Percentiles rank a stretch among this genome's conserved stretches.
These are phyloP conservation scores for Zaprionus vittiger DNA, from an alignment of 1,140 invertebrate species.

Conservation along the genomic window DNA sequence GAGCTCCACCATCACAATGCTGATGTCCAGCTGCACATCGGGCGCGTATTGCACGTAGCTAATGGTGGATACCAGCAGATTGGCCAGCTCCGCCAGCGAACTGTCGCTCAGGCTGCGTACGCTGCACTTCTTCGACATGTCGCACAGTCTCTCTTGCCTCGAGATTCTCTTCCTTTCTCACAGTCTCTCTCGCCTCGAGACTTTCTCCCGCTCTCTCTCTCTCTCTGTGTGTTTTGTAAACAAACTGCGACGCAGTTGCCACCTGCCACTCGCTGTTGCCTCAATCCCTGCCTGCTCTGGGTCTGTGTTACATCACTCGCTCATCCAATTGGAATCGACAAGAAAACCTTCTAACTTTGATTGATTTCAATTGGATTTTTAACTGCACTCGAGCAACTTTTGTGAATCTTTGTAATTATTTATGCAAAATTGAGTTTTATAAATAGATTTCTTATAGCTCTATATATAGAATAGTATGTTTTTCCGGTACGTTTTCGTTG, in stretches of 20 bases:
- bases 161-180: background rate
- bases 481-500: constrained; percentile 24
- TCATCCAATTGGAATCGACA: background rate
- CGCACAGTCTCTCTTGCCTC: background rate
- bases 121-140: constrained; percentile 79
- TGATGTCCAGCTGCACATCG: constrained; percentile 85
- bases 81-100: constrained; percentile 74
- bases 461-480: constrained; percentile 52
- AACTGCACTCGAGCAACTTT: background rate
- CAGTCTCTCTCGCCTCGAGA: background rate
- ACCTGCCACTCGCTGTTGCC: background rate
- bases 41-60: constrained; percentile 81
- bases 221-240: constrained; percentile 54
- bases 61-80: constrained; percentile 78
- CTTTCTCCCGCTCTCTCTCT: background rate
- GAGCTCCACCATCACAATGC: constrained; percentile 86
- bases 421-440: constrained; percentile 10
- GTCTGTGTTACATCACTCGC: constrained; percentile 29
- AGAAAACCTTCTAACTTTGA: background rate
- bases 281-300: background rate
- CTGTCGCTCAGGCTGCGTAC: constrained; percentile 78
- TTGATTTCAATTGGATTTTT: constrained; percentile 4
- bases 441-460: constrained; percentile 67
- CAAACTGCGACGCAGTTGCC: constrained; percentile 67
- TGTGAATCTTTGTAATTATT: background rate